Evolutionary conservation across 2,888 invertebrate genomes (phyloP).

Genomic region (Chrysolina oricalcia): DNA sequence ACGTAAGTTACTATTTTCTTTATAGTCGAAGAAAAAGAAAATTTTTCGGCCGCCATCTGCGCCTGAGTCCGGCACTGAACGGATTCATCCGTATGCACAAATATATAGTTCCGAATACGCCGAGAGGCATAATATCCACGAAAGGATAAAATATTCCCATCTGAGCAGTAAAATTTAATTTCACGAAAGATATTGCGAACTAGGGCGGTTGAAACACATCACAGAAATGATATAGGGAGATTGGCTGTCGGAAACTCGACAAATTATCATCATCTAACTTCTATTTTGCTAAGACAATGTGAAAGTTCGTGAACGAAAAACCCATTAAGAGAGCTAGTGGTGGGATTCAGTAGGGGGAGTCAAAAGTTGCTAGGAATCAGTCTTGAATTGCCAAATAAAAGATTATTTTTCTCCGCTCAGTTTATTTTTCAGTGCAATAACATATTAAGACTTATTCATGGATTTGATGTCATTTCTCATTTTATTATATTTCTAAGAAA

Average conservation of each 20-base stretch:
- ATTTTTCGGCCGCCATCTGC: background rate
- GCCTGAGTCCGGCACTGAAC: background rate
- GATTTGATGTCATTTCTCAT: too few species aligned
- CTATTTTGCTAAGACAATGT: constrained; percentile 4
- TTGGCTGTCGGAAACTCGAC: constrained; percentile 10
- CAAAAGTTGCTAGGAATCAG: background rate
- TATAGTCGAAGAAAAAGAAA: too few species aligned
- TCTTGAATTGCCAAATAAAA: background rate
- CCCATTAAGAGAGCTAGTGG: background rate
- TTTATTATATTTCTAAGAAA: too few species aligned
- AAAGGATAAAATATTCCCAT: constrained; percentile 45
- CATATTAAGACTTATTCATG: too few species aligned
- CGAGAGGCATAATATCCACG: constrained; percentile 37
- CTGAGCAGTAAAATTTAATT: constrained; percentile 51
- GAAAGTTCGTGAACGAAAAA: constrained; percentile 10
- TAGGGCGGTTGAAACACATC: constrained; percentile 37
- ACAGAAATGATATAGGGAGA: constrained; percentile 38
- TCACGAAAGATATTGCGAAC: constrained; percentile 50
- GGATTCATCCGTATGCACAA: constrained; percentile 3
- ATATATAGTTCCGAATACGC: constrained; percentile 39
- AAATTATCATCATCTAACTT: constrained; percentile 17
- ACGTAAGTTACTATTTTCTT: too few species aligned
- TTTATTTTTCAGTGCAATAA: too few species aligned
- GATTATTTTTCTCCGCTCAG: too few species aligned
- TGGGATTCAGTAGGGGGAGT: background rate